These are phyloP conservation scores for Carterocephalus palaemon DNA, from an alignment of 2,888 invertebrate genomes.

Conservation along the genomic window DNA sequence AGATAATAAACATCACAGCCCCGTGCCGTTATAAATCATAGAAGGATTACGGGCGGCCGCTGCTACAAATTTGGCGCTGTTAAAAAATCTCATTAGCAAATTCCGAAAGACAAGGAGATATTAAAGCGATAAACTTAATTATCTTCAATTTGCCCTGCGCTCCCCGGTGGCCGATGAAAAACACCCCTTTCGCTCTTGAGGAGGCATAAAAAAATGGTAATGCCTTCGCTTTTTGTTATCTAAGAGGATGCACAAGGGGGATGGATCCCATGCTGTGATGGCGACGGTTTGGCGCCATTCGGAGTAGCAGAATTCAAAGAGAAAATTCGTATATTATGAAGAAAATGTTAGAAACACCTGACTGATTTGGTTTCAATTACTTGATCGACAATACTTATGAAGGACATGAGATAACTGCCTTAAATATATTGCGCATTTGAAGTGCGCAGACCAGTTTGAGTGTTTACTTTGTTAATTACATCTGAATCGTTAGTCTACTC, in stretches of 20 bases:
- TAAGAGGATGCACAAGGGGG: background rate
- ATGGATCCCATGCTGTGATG: too few species aligned
- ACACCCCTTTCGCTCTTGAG: constrained; percentile 52
- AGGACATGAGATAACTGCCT: too few species aligned
- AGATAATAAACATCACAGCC: too few species aligned
- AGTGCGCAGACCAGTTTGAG: too few species aligned
- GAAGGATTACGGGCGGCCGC: constrained; percentile 55
- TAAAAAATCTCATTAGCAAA: constrained; percentile 78
- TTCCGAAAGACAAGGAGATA: constrained; percentile 75
- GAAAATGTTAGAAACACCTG: too few species aligned
- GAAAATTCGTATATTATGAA: too few species aligned
- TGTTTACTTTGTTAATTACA: too few species aligned
- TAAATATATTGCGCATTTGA: too few species aligned
- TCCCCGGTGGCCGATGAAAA: constrained; percentile 49
- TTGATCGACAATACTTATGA: too few species aligned
- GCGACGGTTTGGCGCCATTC: constrained; percentile 5
- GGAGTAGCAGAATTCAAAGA: too few species aligned
- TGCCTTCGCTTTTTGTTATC: constrained; percentile 34
- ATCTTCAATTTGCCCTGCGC: constrained; percentile 58
- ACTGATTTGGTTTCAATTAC: too few species aligned
- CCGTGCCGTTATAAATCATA: constrained; percentile 57
- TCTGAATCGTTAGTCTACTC: too few species aligned
- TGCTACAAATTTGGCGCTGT: constrained; percentile 72
- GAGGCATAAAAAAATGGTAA: constrained; percentile 64
- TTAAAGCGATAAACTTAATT: constrained; percentile 74